Base-by-base conservation (phyloP, 2,888 invertebrate species). In the Anthophora plumipes region DNA sequence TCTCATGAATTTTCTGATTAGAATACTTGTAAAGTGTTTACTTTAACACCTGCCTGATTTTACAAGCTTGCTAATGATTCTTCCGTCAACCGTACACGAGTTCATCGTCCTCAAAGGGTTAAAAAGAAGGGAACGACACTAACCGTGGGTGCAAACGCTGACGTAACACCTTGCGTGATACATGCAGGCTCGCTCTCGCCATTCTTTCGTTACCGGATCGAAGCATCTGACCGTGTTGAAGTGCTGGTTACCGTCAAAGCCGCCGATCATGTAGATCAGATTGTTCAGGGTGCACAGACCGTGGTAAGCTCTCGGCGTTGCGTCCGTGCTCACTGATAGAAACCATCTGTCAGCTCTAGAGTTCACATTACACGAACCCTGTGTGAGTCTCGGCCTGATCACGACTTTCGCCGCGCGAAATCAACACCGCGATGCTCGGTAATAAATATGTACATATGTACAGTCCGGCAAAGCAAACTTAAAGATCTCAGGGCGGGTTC, bases 161-260 rank as follows among this genome's bases (percentile, higher is more conserved):
- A 97, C 97, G 90, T 97, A 96, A 93, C 97, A 97, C 84, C 97
- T 94, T 8, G 96, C 96, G 85, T 96, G 96, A 89, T 96, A 96
- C 97, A 97, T 97, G 90, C 97, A 96, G 6, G 97, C 96, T 68
- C 96, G 95, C 90, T 96, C 96, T 59, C 94, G 95, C 98, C 97
- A 98, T 54, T 95, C 95, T 89, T 97, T 96, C 1, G 94, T 95
- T 14, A 96, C 95, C 0, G 97, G 97, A 91, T 97, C 96, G 92
- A 97, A 97, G 89, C 97, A 96, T 71, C 97, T 95, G 46, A 97
- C 96, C 1, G 97, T 96, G 91, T 96, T 96, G 91, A 97, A 96
- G 85, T 97, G 96, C 83, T 96, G 95, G 76, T 95, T 95, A 17
- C 97, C 97, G 91, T 97, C 97, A 92, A 96, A 97, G 1, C 97